Percentiles rank a stretch among this genome's conserved stretches.
phyloP scores from a whole-genome alignment of 2,113 vertebrate genomes.

The Dasypus novemcinctus region DNA sequence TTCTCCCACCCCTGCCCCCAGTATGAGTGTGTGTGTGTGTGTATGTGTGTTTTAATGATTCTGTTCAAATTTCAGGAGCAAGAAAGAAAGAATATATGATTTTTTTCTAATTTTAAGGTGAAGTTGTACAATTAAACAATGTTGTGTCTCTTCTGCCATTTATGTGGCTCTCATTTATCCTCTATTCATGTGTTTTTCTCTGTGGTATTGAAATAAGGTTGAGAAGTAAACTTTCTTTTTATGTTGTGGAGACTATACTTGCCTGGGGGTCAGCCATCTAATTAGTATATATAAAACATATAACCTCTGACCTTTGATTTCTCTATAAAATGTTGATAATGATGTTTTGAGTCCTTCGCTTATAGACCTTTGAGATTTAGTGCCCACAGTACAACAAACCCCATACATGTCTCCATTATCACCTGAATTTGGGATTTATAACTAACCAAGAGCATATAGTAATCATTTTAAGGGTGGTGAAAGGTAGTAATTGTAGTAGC shows the following conservation, averaged over 20 bases:
- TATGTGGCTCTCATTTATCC: not conserved
- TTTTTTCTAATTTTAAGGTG: not conserved
- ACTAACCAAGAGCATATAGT: no score
- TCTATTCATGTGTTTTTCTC: not conserved
- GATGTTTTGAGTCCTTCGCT: not conserved
- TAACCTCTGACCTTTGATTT: not conserved
- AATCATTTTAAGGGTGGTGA: not conserved
- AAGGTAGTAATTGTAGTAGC: rapidly evolving
- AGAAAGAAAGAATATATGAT: not conserved
- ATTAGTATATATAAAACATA: not conserved
- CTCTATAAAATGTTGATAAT: not conserved
- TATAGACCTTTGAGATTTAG: not conserved
- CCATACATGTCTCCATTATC: not conserved
- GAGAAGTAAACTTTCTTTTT: not conserved
- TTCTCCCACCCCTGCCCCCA: not conserved
- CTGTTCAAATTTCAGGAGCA: constrained; percentile 19
- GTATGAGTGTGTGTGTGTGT: no score
- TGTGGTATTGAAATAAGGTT: not conserved
- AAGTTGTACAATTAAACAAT: not conserved
- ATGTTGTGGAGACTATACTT: not conserved
- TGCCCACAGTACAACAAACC: rapidly evolving
- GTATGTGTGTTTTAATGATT: no score
- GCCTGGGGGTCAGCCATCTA: not conserved
- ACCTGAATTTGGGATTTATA: not conserved
- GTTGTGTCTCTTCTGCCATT: not conserved